A percentile compares a stretch with the other conserved stretches of the same genome.
Conservation (phyloP, 1,140 invertebrate genomes). For the Drosophila santomea region DNA sequence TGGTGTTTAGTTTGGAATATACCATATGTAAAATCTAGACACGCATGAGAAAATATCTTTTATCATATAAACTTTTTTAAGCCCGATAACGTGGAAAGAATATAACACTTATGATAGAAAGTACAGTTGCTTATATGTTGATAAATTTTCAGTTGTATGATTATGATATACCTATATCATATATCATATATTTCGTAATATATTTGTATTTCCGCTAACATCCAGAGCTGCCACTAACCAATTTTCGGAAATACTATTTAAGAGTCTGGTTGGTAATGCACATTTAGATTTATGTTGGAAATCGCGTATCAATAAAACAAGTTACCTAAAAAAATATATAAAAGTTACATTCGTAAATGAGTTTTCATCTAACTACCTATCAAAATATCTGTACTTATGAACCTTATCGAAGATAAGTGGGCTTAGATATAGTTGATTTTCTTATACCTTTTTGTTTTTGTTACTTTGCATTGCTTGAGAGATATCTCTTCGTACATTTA, state of each 20-base stretch:
- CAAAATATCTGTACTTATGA: conserved; percentile 16
- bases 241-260: conserved; percentile 17
- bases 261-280: conserved; percentile 44
- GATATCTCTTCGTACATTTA: conserved; percentile 32
- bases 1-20: conserved; percentile 17
- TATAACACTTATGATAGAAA: conserved; percentile 5
- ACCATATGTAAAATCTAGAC: conserved; percentile 23
- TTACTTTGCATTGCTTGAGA: conserved; percentile 29
- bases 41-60: conserved; percentile 25
- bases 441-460: neutral
- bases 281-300: conserved; percentile 64
- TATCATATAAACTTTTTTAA: conserved; percentile 2
- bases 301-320: conserved; percentile 71
- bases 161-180: conserved; percentile 15
- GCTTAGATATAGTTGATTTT: conserved; percentile 7
- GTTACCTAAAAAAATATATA: conserved; percentile 67
- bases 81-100: conserved; percentile 4
- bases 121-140: conserved; percentile 7
- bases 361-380: conserved; percentile 63
- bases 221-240: conserved; percentile 10
- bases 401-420: conserved; percentile 30
- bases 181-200: conserved; percentile 2
- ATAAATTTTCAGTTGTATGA: conserved; percentile 4
- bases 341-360: conserved; percentile 61
- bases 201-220: conserved; percentile 12